Conservation (phyloP, 1,140 invertebrate genomes). For the Mylabris phalerata region DNA sequence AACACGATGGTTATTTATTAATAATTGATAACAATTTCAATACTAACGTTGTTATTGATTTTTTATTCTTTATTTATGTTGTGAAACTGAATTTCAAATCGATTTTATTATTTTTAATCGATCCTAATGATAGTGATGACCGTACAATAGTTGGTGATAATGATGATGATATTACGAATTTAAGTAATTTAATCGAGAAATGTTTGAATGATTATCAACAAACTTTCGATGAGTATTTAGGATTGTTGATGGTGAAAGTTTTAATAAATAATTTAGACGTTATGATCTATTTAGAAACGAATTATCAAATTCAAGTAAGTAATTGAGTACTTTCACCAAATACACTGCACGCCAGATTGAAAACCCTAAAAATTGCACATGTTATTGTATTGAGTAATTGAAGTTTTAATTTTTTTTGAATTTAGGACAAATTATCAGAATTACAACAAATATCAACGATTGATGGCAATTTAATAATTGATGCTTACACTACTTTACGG, state of each 20-base stretch:
- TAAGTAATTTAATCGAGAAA: slow-evolving; percentile 15
- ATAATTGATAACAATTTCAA: not conserved
- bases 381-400: not conserved
- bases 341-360: not conserved
- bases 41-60: not conserved
- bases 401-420: not conserved
- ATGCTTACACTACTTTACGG: slow-evolving; percentile 11
- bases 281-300: slow-evolving; percentile 12
- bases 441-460: not conserved
- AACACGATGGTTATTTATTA: not conserved
- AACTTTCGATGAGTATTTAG: slow-evolving; percentile 2
- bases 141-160: slow-evolving; percentile 7
- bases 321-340: not conserved
- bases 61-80: not conserved
- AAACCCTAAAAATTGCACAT: not conserved
- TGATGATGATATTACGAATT: slow-evolving; percentile 3
- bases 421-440: not conserved
- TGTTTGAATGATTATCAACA: slow-evolving; percentile 6
- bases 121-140: not conserved
- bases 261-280: slow-evolving; percentile 17
- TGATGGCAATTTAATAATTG: slow-evolving; percentile 4
- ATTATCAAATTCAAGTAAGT: slow-evolving; percentile 16
- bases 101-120: slow-evolving; percentile 1
- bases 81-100: not conserved
- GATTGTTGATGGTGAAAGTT: slow-evolving; percentile 14